These are phyloP conservation scores for Polypedilum vanderplanki DNA, from an alignment of 1,140 invertebrate species.

Conservation along the genomic window DNA sequence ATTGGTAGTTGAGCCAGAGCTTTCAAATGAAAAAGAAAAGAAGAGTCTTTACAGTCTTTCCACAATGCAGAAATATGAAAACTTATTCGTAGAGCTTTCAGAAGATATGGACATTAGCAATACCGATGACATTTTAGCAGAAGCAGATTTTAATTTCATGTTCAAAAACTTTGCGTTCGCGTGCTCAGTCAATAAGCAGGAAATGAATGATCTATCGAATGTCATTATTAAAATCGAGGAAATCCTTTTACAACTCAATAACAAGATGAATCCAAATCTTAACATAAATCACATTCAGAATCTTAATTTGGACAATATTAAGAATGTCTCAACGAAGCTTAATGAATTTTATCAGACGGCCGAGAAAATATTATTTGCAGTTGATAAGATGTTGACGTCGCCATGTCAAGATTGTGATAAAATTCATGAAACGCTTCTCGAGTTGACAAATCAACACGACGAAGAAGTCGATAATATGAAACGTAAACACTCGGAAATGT, in stretches of 20 bases:
- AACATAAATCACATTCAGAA: conserved; percentile 30
- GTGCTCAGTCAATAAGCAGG: conserved; percentile 33
- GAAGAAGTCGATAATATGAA: conserved; percentile 35
- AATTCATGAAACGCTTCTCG: conserved; percentile 39
- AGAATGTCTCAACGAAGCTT: conserved; percentile 5
- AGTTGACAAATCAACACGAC: conserved; percentile 41
- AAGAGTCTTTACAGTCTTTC: conserved; percentile 30
- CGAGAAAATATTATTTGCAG: not conserved
- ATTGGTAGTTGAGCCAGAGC: conserved; percentile 30
- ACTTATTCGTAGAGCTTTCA: conserved; percentile 34
- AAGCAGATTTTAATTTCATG: conserved; percentile 36
- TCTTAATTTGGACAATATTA: conserved; percentile 21
- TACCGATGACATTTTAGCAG: conserved; percentile 34
- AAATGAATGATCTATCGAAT: conserved; percentile 33
- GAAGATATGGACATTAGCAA: conserved; percentile 35
- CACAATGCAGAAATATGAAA: conserved; percentile 34
- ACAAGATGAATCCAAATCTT: conserved; percentile 33
- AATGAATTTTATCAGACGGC: conserved; percentile 24
- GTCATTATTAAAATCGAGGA: conserved; percentile 34
- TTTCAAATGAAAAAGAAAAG: conserved; percentile 24
- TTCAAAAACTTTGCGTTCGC: conserved; percentile 34
- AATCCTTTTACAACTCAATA: conserved; percentile 33
- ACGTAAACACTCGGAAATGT: conserved; percentile 33
- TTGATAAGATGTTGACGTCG: conserved; percentile 30
- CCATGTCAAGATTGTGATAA: conserved; percentile 34